phyloP scores from a whole-genome alignment of 2,113 vertebrate species.

The Typhlomys cinereus region DNA sequence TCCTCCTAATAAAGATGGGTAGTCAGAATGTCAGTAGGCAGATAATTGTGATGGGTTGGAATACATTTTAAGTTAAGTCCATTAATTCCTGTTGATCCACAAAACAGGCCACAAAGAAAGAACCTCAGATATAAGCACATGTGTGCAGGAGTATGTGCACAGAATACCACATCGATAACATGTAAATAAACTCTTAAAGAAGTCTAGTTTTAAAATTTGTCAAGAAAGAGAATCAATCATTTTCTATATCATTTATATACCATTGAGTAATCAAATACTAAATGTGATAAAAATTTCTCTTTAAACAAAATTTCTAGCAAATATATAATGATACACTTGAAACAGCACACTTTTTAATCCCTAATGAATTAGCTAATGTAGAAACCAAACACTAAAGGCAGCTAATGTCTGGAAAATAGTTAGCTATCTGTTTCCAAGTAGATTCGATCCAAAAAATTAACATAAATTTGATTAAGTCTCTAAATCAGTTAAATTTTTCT shows the following conservation, averaged over 20 bases:
- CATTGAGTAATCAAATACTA: not conserved
- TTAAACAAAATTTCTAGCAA: not conserved
- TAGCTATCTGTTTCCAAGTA: not conserved
- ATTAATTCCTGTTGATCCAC: no score
- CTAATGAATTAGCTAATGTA: not conserved
- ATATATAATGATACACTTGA: not conserved
- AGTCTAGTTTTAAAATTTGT: not conserved
- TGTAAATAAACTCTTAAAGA: not conserved
- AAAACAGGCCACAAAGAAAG: not conserved
- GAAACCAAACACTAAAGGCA: not conserved
- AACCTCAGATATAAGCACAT: not conserved
- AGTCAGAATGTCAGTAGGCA: not conserved
- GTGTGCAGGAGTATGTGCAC: not conserved
- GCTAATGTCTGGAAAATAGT: not conserved
- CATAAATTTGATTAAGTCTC: not conserved
- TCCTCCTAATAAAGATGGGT: not conserved
- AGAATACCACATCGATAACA: not conserved
- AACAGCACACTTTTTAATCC: slow-evolving; percentile 21
- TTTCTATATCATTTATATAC: not conserved
- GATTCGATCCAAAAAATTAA: not conserved
- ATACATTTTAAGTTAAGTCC: slow-evolving; percentile 3
- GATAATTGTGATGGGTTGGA: not conserved
- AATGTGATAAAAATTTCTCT: not conserved
- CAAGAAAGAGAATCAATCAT: not conserved
- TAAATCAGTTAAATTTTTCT: no score